Evolutionary conservation across 2,888 invertebrate genomes (phyloP), one percentile per base, ranked within the genome.

Genomic region (Cerceris ruficornis): DNA sequence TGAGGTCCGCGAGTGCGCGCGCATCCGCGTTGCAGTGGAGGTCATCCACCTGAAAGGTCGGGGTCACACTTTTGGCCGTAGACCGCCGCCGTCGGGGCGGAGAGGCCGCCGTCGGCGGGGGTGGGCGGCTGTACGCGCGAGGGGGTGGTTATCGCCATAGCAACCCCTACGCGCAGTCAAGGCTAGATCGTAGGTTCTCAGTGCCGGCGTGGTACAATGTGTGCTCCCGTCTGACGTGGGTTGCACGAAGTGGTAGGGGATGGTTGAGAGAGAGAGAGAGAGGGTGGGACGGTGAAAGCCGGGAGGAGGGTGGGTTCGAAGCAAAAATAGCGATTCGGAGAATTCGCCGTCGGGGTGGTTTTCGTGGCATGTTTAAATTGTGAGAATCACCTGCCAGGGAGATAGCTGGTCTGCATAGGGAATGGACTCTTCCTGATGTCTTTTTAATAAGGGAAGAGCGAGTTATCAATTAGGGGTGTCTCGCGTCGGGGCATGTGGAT

Each of bases 21-120:
- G 91, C 90, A 89, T 75, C 80, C 80, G 41, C 87, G 90, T 85
- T 90, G 92, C 91, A 91, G 92, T 92, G 91, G 92, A 91, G 92
- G 92, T 92, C 91, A 92, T 92, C 92, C 91, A 92, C 92, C 92
- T 91, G 92, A 91, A 92, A 92, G 92, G 92, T 92, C 92, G 92
- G 92, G 92, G 92, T 92, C 92, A 92, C 88, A 90, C 90, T 90
- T 88, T 89, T 89, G 88, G 88, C 88, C 88, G 88, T 81, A 85
- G 85, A 73, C 77, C 75, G 77, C 69, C 79, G 79, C 70, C 77
- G 72, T 58, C 73, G 84, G 69, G 81, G 69, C 81, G 78, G 76
- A 74, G 75, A 75, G 73, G 67, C 49, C 15, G 61, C 41, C 49
- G 67, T 67, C 50, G 62, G 74, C 57, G 41, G 62, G 72, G 72